These are phyloP conservation scores for Caenorhabditis inopinata DNA, from an alignment of 1,140 invertebrate species.

Conservation along the genomic window DNA sequence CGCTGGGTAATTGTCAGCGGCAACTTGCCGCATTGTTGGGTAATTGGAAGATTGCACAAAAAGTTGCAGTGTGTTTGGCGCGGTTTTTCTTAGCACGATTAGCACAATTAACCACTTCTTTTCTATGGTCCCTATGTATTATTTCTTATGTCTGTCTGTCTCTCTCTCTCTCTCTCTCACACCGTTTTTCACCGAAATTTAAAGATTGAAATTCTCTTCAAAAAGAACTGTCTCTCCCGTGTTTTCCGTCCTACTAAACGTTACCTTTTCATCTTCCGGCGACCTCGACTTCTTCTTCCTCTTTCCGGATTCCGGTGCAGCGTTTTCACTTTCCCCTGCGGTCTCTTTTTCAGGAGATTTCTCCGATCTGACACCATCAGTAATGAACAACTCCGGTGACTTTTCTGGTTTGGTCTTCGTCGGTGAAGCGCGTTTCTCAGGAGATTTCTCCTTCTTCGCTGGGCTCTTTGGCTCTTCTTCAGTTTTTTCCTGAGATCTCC, in stretches of 20 bases:
- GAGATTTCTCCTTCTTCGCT: not conserved
- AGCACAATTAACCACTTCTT: no score
- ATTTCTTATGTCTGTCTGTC: no score
- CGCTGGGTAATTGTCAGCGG: no score
- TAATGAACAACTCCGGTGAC: no score
- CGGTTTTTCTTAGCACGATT: not conserved
- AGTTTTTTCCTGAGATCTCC: not conserved
- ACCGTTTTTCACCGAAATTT: not conserved
- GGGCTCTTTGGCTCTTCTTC: not conserved
- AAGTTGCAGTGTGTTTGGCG: no score
- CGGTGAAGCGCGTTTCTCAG: no score
- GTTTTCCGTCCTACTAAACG: not conserved
- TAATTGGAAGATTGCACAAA: no score
- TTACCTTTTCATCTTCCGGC: slow-evolving; percentile 19
- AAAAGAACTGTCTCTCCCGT: not conserved
- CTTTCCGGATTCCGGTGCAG: not conserved
- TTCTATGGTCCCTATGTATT: no score
- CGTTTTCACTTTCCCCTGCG: no score
- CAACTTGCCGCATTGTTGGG: no score
- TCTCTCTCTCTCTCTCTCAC: not conserved
- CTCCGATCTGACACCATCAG: no score
- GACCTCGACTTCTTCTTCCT: slow-evolving; percentile 30
- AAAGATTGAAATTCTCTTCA: not conserved
- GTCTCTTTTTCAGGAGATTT: not conserved
- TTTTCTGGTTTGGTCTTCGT: not conserved